Percentiles rank a stretch among this genome's conserved stretches.
These are phyloP conservation scores for Erebia ligea DNA, from an alignment of 2,888 invertebrate species.

Conservation along the genomic window DNA sequence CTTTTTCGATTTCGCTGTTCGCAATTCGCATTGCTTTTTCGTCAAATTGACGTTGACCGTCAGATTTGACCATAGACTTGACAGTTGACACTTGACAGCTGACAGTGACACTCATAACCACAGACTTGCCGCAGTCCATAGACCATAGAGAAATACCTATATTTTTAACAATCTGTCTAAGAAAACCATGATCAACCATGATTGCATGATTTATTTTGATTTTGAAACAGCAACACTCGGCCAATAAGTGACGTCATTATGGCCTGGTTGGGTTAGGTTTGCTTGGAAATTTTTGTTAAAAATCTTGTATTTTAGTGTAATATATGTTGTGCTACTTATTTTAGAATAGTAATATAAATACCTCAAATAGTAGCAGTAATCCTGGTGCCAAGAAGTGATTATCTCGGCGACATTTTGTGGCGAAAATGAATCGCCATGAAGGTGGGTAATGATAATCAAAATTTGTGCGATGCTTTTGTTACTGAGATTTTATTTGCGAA, in stretches of 20 bases:
- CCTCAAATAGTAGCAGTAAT: constrained; percentile 75
- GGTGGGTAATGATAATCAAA: constrained; percentile 89
- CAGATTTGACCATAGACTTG: no score
- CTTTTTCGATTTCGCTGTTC: no score
- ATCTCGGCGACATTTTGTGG: constrained; percentile 75
- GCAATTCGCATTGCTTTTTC: no score
- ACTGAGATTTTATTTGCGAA: constrained; percentile 67
- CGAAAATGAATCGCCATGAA: constrained; percentile 97
- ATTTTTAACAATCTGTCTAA: not conserved
- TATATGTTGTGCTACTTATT: constrained; percentile 83
- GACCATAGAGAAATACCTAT: no score
- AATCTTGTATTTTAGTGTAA: constrained; percentile 85
- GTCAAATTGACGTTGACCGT: no score
- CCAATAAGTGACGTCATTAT: constrained; percentile 84
- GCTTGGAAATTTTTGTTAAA: constrained; percentile 86
- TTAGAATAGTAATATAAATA: constrained; percentile 81
- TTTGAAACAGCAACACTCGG: constrained; percentile 48
- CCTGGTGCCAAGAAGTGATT: constrained; percentile 77
- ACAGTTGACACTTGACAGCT: no score
- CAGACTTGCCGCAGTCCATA: no score
- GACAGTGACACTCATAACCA: no score
- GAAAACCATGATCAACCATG: not conserved
- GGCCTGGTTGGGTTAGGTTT: constrained; percentile 89
- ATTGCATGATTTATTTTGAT: constrained; percentile 27
- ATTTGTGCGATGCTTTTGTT: constrained; percentile 81